Conservation (phyloP, 2,888 invertebrate species). For the Watsonalla cultraria region DNA sequence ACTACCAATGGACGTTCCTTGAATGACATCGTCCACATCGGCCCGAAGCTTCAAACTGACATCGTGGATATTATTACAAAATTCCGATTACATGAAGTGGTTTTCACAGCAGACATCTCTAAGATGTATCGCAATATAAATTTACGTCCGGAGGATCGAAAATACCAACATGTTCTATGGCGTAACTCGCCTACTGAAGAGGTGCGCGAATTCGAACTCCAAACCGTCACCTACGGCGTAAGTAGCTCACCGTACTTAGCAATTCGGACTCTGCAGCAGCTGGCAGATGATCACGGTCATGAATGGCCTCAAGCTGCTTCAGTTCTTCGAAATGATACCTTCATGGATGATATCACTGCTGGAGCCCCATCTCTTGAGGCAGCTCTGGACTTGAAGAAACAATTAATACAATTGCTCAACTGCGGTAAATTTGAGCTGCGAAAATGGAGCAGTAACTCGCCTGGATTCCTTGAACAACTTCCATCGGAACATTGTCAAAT, state of each 20-base stretch:
- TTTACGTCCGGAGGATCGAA: conserved; percentile 5
- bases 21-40: conserved; percentile 9
- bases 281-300: too few species aligned
- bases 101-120: conserved; percentile 8
- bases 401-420: too few species aligned
- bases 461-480: conserved; percentile 1
- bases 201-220: conserved; percentile 3
- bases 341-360: too few species aligned
- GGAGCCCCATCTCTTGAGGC: too few species aligned
- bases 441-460: not conserved
- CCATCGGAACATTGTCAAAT: conserved; percentile 3
- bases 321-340: too few species aligned
- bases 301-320: too few species aligned
- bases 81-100: conserved; percentile 5
- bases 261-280: too few species aligned
- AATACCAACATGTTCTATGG: conserved; percentile 11
- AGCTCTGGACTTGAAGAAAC: too few species aligned
- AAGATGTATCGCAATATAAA: conserved; percentile 7
- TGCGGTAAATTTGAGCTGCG: too few species aligned
- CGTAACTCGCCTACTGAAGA: conserved; percentile 3
- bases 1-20: conserved; percentile 5
- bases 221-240: too few species aligned
- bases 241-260: too few species aligned
- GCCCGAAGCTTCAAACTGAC: conserved; percentile 5
- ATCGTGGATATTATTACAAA: conserved; percentile 6